Evolutionary conservation across 1,140 invertebrate species (phyloP), one percentile per base, ranked within the genome.

Genomic region (Proctacanthus coquilletti): DNA sequence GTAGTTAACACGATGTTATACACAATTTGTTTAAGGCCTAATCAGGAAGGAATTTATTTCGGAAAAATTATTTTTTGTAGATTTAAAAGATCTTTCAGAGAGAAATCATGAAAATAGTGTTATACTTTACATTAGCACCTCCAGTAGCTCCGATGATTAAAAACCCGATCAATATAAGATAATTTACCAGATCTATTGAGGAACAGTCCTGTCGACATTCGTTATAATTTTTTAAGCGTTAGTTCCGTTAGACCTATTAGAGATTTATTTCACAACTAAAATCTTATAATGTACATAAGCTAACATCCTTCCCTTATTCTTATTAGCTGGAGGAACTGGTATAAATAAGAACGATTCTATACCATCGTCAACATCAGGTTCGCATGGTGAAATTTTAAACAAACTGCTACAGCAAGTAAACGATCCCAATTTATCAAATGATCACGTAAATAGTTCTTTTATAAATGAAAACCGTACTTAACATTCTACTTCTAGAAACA

Each of bases 401-500:
- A 48, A 55, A 35, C 43, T 62, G 34, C 40, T 62, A 33, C 39
- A 34, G 20, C 32, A 45, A 23, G 46, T 51, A 10, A 60, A 59
- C 36, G 46, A 49, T 40, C 42, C 42, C 20, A 50, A 52, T 18
- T 42, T 71, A 23, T 53, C 60, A 32, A 42, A 48, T 9, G 63
- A 41, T 9, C 6, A 39, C 32, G 18, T 36, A 36, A 36, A 17
- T 21, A 13, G 14, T 8, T 13, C 4, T 23, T 4, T 25, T 36
- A 11, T 25, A 23, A 13, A 9, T 17, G 20, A 4, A 11, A 25
- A 35, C 20, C 13, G 5, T n/a, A 20, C 17, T 8, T 5, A 19
- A 9, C 10, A 20, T 20, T 35, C 19, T 21, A 8, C 17, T 45
- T 1, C 32, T 56, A 84, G 49, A 72, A 77, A 44, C 70, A 82